Percentiles rank a stretch among this genome's conserved stretches.
Evolutionary conservation across 2,113 vertebrate species (phyloP).

Genomic region (Stercorarius parasiticus): DNA sequence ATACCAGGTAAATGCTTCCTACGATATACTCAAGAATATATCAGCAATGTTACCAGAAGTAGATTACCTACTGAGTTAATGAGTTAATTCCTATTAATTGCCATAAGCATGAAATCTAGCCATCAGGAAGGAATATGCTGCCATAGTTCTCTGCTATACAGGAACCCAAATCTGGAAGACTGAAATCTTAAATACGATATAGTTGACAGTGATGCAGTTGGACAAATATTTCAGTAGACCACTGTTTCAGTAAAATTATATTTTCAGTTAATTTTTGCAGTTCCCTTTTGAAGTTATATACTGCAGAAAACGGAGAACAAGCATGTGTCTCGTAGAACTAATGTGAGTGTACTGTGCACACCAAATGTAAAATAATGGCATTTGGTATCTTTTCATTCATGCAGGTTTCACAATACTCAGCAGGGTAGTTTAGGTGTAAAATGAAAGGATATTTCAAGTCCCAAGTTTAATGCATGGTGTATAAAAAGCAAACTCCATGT

Average conservation of each 20-base stretch:
- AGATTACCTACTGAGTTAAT: background rate
- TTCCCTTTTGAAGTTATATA: background rate
- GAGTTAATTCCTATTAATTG: background rate
- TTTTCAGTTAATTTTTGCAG: background rate
- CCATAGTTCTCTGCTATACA: background rate
- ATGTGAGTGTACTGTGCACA: no score
- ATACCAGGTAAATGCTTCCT: background rate
- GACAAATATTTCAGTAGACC: background rate
- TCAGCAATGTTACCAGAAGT: background rate
- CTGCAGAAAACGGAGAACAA: background rate
- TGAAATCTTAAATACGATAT: background rate
- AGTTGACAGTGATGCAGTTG: background rate
- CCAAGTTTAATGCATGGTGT: background rate
- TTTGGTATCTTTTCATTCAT: background rate
- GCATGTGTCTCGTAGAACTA: background rate
- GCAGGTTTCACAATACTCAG: background rate
- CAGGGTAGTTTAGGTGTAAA: background rate
- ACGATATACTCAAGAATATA: background rate
- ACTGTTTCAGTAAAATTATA: background rate
- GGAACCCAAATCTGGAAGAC: background rate
- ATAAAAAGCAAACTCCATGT: background rate
- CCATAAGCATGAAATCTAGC: background rate
- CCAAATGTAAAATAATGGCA: background rate
- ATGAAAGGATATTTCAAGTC: background rate
- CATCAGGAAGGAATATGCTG: background rate